These are phyloP conservation scores for Romanogobio albipinnatus DNA, from an alignment of 2,113 vertebrate species.

Conservation along the genomic window DNA sequence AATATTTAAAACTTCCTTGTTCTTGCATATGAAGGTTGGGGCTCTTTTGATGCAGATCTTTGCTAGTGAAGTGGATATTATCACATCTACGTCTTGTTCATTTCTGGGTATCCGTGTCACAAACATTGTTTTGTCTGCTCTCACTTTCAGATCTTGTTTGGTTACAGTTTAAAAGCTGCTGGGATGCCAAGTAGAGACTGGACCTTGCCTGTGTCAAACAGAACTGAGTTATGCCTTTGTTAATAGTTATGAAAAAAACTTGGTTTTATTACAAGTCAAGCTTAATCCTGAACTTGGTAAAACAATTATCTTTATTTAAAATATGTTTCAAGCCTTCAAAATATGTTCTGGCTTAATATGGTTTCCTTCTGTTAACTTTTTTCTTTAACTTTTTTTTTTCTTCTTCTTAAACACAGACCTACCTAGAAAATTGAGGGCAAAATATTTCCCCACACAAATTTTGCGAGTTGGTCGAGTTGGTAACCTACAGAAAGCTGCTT, in stretches of 20 bases:
- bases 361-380: no score
- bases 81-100: slow-evolving; percentile 78
- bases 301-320: no score
- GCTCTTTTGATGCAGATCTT: slow-evolving; percentile 76
- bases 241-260: no score
- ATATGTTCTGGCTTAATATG: no score
- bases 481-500: background rate
- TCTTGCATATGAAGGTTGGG: slow-evolving; percentile 82
- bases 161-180: slow-evolving; percentile 49
- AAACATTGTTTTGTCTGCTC: slow-evolving; percentile 70
- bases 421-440: no score
- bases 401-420: no score
- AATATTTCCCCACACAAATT: background rate
- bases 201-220: background rate
- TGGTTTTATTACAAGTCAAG: no score
- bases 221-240: background rate
- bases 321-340: no score
- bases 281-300: no score
- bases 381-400: no score
- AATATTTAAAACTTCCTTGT: slow-evolving; percentile 77
- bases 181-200: slow-evolving; percentile 25
- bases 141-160: slow-evolving; percentile 46
- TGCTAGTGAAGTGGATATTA: slow-evolving; percentile 79
- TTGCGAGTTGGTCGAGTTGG: background rate
- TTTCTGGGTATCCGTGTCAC: slow-evolving; percentile 69